Percentiles rank a stretch among this genome's conserved stretches.
These are phyloP conservation scores for Microcebus murinus DNA, from an alignment of 2,113 vertebrate species.

Conservation along the genomic window DNA sequence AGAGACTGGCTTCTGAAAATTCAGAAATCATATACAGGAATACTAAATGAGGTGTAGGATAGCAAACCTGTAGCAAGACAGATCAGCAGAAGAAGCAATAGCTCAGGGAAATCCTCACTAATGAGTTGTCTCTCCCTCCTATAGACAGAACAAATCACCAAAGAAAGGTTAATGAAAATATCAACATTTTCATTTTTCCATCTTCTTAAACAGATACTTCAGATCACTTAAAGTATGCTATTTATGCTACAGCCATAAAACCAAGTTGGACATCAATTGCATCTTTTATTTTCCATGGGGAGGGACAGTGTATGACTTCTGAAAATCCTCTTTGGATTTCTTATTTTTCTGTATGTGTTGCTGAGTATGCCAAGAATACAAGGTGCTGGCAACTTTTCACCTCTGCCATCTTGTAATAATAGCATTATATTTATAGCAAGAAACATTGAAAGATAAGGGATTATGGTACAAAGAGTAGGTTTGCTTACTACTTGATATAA, in stretches of 20 bases:
- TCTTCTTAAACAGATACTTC: too few relatives aligned
- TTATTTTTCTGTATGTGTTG: neutral
- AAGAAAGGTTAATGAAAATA: too few relatives aligned
- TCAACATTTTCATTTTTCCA: too few relatives aligned
- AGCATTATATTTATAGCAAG: neutral
- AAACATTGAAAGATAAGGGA: neutral
- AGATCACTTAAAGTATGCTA: neutral
- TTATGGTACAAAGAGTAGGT: neutral
- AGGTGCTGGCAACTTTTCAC: neutral
- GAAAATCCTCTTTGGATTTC: neutral
- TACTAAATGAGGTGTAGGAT: too few relatives aligned
- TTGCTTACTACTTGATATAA: neutral
- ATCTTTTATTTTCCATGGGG: neutral
- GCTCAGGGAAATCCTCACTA: too few relatives aligned
- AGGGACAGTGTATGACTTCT: fast-evolving
- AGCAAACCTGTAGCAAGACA: too few relatives aligned
- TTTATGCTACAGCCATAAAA: neutral
- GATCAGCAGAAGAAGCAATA: too few relatives aligned
- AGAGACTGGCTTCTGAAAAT: too few relatives aligned
- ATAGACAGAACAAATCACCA: too few relatives aligned
- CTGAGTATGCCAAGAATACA: neutral
- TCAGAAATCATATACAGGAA: too few relatives aligned
- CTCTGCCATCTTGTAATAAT: neutral
- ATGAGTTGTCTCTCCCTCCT: too few relatives aligned
- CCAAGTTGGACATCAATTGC: neutral